phyloP scores from a whole-genome alignment of 2,797 vertebrate species.

The Epinephelus malabaricus region DNA sequence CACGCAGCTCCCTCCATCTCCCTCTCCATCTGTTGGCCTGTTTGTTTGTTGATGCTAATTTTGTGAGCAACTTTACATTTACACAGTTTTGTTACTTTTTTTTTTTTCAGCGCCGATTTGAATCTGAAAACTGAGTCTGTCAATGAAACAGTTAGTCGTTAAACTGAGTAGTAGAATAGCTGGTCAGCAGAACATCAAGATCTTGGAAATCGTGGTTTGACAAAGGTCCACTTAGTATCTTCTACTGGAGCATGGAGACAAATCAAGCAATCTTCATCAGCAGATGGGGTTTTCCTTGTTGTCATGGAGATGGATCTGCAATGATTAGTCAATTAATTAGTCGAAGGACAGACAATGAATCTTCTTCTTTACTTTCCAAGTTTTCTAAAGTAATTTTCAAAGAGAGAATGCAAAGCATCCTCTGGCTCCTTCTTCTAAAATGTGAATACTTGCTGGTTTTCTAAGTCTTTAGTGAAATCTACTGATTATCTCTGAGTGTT shows the following conservation, averaged over 20 bases:
- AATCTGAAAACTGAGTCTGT: background rate
- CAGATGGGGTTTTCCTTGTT: background rate
- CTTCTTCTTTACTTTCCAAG: background rate
- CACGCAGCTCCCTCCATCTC: slow-evolving; percentile 29
- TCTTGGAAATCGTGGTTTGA: background rate
- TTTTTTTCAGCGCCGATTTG: background rate
- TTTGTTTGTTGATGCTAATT: slow-evolving; percentile 18
- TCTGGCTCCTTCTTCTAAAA: background rate
- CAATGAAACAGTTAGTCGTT: background rate
- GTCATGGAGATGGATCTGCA: background rate
- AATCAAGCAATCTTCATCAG: background rate
- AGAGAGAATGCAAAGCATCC: background rate
- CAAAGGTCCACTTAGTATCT: background rate
- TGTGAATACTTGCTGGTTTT: background rate
- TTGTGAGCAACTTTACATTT: slow-evolving; percentile 18
- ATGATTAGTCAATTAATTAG: background rate
- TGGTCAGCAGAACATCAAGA: background rate
- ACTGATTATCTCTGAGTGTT: background rate
- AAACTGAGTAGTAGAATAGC: background rate
- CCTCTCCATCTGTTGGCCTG: slow-evolving; percentile 47
- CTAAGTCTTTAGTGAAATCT: background rate
- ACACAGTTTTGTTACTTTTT: background rate
- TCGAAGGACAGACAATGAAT: background rate
- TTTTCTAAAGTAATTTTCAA: background rate
- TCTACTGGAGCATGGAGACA: background rate